phyloP scores from a whole-genome alignment of 1,140 invertebrate genomes.

The Apolygus lucorum region DNA sequence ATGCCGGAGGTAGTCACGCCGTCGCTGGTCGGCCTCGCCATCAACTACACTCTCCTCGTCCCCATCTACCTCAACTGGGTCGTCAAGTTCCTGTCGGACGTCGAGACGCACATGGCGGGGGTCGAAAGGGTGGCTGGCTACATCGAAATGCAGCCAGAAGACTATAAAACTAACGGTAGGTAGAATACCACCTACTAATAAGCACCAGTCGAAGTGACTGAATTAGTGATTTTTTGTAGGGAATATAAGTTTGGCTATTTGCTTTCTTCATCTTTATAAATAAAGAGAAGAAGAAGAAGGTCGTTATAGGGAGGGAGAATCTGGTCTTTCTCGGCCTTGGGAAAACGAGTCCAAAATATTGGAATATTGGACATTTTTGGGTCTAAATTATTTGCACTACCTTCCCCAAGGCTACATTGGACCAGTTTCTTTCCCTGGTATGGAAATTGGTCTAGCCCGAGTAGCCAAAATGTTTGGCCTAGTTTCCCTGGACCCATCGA shows the following conservation, averaged over 20 bases:
- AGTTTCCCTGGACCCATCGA: too few species aligned
- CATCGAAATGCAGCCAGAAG: slow-evolving; percentile 46
- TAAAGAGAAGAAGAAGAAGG: not conserved
- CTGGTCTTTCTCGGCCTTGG: too few species aligned
- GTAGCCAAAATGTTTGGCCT: too few species aligned
- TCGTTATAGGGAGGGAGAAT: too few species aligned
- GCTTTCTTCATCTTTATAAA: not conserved
- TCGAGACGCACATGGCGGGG: slow-evolving; percentile 69
- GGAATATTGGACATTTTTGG: too few species aligned
- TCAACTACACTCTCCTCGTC: slow-evolving; percentile 70
- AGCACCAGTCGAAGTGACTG: too few species aligned
- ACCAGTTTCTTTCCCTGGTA: too few species aligned
- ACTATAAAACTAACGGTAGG: slow-evolving; percentile 40
- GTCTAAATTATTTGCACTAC: too few species aligned
- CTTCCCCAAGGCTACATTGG: too few species aligned
- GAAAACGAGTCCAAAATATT: too few species aligned
- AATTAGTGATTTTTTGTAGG: too few species aligned
- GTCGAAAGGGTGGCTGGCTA: slow-evolving; percentile 62
- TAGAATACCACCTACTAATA: not conserved
- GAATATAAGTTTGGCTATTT: not conserved
- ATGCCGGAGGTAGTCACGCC: slow-evolving; percentile 48
- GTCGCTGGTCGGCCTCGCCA: slow-evolving; percentile 58
- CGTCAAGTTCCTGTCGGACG: slow-evolving; percentile 66
- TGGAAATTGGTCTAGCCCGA: too few species aligned
- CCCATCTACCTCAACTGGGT: slow-evolving; percentile 75